A percentile compares a stretch with the other conserved stretches of the same genome.
These are phyloP conservation scores for Pseudococcus longispinus DNA, from an alignment of 2,888 invertebrate genomes.

Conservation along the genomic window DNA sequence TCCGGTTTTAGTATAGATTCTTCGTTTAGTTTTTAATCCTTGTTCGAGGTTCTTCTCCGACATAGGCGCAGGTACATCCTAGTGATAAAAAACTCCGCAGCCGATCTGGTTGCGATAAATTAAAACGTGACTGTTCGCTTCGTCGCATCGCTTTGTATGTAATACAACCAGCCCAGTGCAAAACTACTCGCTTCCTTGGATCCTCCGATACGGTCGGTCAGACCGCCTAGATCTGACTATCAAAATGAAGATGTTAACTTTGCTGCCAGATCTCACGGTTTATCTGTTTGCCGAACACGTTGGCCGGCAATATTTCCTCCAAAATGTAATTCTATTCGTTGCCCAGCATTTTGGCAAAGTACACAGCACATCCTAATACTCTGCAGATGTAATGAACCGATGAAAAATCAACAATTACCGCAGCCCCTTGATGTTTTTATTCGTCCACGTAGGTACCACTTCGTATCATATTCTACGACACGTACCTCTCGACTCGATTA, in stretches of 20 bases:
- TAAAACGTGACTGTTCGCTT: not conserved
- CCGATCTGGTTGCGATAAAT: not conserved
- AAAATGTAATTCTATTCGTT: too few species aligned
- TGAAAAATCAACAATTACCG: not conserved
- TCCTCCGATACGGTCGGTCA: not conserved
- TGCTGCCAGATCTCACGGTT: too few species aligned
- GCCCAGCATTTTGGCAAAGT: not conserved
- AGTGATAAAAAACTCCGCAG: too few species aligned
- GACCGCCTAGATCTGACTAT: not conserved
- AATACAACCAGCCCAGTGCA: not conserved
- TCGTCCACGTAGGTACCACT: not conserved
- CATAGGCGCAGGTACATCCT: too few species aligned
- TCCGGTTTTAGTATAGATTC: not conserved
- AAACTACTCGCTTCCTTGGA: not conserved
- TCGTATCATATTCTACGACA: not conserved
- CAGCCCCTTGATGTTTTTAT: not conserved
- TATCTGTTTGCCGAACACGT: not conserved
- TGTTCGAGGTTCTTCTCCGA: not conserved
- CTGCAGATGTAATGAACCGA: not conserved
- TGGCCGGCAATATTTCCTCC: not conserved
- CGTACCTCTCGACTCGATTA: not conserved
- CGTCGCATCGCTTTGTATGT: not conserved
- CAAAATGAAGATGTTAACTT: conserved; percentile 5
- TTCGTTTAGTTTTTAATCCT: not conserved
- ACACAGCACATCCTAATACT: not conserved